These are phyloP conservation scores for Sigmodon hispidus DNA, from an alignment of 2,113 vertebrate genomes.

Conservation along the genomic window DNA sequence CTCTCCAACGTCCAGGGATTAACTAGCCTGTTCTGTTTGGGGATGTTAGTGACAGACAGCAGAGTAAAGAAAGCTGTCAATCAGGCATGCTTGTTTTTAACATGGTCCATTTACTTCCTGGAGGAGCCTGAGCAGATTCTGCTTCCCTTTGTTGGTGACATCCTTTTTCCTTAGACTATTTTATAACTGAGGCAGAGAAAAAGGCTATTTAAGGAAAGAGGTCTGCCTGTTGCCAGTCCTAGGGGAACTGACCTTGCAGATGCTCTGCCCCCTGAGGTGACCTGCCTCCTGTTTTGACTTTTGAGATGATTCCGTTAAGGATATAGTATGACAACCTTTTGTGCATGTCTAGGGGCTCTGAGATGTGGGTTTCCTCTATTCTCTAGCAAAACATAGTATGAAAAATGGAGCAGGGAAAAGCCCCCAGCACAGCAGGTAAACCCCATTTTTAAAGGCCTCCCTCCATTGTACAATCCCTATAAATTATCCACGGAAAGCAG, in stretches of 20 bases:
- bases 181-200: background rate
- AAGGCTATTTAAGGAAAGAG: background rate
- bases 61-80: background rate
- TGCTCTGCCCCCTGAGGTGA: background rate
- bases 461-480: background rate
- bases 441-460: fast-evolving
- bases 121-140: background rate
- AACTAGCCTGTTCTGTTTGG: background rate
- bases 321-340: background rate
- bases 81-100: background rate
- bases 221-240: background rate
- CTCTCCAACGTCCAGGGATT: background rate
- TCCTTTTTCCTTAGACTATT: background rate
- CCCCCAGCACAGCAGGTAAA: background rate
- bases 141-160: background rate
- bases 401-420: background rate
- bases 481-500: background rate
- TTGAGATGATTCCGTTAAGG: background rate
- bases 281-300: background rate
- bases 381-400: background rate
- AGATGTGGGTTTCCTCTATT: background rate
- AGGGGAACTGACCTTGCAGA: background rate
- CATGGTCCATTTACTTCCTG: background rate
- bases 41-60: background rate
- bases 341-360: background rate